Evolutionary conservation across 1,140 invertebrate genomes (phyloP).

Genomic region (Procambarus virginalis): DNA sequence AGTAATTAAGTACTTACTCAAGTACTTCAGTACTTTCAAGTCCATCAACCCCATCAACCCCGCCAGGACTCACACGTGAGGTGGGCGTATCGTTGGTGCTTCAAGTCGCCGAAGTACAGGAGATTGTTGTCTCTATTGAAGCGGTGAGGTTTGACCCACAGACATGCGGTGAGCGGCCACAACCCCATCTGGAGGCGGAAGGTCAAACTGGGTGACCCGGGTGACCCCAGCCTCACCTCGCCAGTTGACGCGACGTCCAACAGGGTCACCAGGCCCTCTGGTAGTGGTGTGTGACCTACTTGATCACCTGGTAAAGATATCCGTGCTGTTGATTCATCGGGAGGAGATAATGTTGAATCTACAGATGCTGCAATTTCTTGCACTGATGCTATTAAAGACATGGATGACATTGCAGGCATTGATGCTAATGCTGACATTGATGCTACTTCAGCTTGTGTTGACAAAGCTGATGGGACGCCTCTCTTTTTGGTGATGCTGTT

Average conservation of each 20-base stretch:
- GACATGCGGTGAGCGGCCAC: neutral
- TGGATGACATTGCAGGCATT: neutral
- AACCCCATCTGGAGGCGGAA: neutral
- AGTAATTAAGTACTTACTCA: neutral
- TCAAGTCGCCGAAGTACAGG: neutral
- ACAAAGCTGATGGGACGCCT: neutral
- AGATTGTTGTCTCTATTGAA: conserved; percentile 21
- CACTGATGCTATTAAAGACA: neutral
- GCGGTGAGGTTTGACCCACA: conserved; percentile 41
- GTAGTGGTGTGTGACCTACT: neutral
- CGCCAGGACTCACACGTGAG: conserved; percentile 4
- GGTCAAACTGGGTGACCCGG: conserved; percentile 5
- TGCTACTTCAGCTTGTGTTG: neutral
- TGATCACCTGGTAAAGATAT: neutral
- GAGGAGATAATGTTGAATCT: neutral
- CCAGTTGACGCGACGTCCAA: conserved; percentile 44
- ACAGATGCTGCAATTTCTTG: neutral
- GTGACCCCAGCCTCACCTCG: neutral
- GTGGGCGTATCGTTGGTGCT: neutral
- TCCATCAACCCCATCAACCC: neutral
- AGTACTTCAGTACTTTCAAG: neutral
- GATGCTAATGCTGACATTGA: neutral
- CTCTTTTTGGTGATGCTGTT: neutral
- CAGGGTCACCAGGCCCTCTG: neutral
- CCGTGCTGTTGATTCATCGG: neutral